Percentiles rank a stretch among this genome's conserved stretches.
phyloP scores from a whole-genome alignment of 2,113 vertebrate species.

The Corythoichthys intestinalis region DNA sequence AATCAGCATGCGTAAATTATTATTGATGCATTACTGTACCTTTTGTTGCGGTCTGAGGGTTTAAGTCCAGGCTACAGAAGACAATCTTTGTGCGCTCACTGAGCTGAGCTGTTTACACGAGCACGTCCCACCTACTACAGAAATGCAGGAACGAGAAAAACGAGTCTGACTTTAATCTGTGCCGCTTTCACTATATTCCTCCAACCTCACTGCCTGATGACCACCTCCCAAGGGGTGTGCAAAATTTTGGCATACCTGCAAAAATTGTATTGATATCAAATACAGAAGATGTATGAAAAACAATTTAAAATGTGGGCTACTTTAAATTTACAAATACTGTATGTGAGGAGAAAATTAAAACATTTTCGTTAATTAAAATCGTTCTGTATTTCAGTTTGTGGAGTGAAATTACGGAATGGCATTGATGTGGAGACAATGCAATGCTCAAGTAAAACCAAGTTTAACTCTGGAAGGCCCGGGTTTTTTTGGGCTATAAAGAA shows the following conservation, averaged over 20 bases:
- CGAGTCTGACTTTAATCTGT: constrained; percentile 51
- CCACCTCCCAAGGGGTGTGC: background rate
- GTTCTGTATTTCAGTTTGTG: too few species aligned
- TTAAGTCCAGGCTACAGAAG: constrained; percentile 30
- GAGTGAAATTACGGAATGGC: too few species aligned
- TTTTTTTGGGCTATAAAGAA: too few species aligned
- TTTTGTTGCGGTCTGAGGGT: constrained; percentile 17
- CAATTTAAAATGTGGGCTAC: background rate
- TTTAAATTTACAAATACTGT: background rate
- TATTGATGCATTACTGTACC: constrained; percentile 43
- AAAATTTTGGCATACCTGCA: background rate
- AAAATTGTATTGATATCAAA: background rate
- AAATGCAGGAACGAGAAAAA: constrained; percentile 70
- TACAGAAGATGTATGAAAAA: background rate
- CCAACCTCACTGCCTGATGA: constrained; percentile 2
- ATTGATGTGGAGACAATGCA: too few species aligned
- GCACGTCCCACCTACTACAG: constrained; percentile 44
- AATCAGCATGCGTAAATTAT: constrained; percentile 1
- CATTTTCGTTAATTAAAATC: too few species aligned
- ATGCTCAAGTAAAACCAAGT: too few species aligned
- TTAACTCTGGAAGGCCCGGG: too few species aligned
- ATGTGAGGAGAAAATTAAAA: background rate
- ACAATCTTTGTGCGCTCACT: constrained; percentile 14
- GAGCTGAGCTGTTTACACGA: constrained; percentile 36
- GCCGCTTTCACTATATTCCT: constrained; percentile 44